These are phyloP conservation scores for Salvelinus alpinus DNA, from an alignment of 2,113 vertebrate genomes.

Conservation along the genomic window DNA sequence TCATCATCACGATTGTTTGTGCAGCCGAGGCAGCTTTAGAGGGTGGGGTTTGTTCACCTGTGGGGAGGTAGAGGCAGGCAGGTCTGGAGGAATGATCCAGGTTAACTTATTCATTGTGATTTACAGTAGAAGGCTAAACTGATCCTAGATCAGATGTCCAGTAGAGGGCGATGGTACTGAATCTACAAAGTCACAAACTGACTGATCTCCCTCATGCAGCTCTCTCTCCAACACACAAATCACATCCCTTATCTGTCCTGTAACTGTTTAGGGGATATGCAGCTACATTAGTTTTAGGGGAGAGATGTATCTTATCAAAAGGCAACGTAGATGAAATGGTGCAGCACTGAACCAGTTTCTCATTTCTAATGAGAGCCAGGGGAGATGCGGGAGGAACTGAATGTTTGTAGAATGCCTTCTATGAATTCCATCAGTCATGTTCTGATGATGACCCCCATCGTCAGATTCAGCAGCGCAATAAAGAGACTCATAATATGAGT, in stretches of 20 bases:
- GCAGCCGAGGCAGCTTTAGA: background rate
- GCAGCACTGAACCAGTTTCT: slow-evolving; percentile 5
- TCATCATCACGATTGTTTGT: background rate
- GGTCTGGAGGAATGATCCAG: too few species aligned
- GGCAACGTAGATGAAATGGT: slow-evolving; percentile 27
- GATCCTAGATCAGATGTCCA: slow-evolving; percentile 48
- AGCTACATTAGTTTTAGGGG: slow-evolving; percentile 32
- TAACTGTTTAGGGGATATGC: slow-evolving; percentile 28
- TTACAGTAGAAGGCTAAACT: too few species aligned
- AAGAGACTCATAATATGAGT: slow-evolving; percentile 35
- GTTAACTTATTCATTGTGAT: too few species aligned
- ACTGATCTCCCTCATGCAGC: background rate
- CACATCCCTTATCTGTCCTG: slow-evolving; percentile 32
- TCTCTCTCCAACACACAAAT: slow-evolving; percentile 37
- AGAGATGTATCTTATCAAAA: slow-evolving; percentile 33
- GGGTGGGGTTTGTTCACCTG: background rate
- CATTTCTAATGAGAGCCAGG: slow-evolving; percentile 22
- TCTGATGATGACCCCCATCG: slow-evolving; percentile 28
- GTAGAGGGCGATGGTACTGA: slow-evolving; percentile 72
- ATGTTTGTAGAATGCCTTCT: background rate
- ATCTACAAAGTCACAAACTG: slow-evolving; percentile 34
- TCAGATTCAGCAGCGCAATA: slow-evolving; percentile 29
- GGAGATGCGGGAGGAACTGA: slow-evolving; percentile 11
- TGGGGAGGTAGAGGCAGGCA: background rate
- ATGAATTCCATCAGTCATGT: slow-evolving; percentile 17